Evolutionary conservation across 1,140 invertebrate species (phyloP), one percentile per base, ranked within the genome.

Genomic region (Propsilocerus akamusi): DNA sequence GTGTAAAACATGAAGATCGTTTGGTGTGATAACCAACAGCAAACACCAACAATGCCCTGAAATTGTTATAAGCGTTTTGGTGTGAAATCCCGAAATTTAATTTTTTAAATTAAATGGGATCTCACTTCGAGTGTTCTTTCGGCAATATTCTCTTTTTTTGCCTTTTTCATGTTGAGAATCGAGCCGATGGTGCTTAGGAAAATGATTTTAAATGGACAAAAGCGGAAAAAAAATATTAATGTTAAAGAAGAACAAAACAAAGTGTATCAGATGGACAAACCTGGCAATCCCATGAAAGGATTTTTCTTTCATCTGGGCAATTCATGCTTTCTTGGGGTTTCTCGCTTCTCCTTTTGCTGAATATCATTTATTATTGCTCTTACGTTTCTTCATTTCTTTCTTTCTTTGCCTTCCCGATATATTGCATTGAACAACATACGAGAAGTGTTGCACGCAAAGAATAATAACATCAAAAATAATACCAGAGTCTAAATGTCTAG

Each of bases 401-500:
- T 20, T 20, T n/a, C n/a, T n/a, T n/a, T n/a, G n/a, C n/a, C n/a
- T n/a, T 41, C 14, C 14, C 12, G 14, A 20, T 30, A n/a, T 30
- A 30, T 30, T 10, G 11, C 3, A 12, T 4, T 3, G 6, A 30
- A 7, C 17, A 17, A 41, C 20, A 17, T 41, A 41, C 22, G 34
- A 20, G 34, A 41, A 41, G n/a, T n/a, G n/a, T n/a, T n/a, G n/a
- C n/a, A n/a, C n/a, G n/a, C n/a, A n/a, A 17, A 17, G 34, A 41
- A 41, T 41, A 41, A 41, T 41, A 41, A 41, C 22, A 41, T n/a
- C n/a, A 41, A 20, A 41, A 41, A 20, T 20, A 41, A 41, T 41
- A 41, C 14, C 34, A 41, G 34, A 41, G 34, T 41, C 34, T 41
- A 41, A 41, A 41, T 41, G 34, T 41, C 34, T 41, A 41, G 34